phyloP scores from a whole-genome alignment of 2,888 invertebrate genomes.

The Coenonympha arcania region DNA sequence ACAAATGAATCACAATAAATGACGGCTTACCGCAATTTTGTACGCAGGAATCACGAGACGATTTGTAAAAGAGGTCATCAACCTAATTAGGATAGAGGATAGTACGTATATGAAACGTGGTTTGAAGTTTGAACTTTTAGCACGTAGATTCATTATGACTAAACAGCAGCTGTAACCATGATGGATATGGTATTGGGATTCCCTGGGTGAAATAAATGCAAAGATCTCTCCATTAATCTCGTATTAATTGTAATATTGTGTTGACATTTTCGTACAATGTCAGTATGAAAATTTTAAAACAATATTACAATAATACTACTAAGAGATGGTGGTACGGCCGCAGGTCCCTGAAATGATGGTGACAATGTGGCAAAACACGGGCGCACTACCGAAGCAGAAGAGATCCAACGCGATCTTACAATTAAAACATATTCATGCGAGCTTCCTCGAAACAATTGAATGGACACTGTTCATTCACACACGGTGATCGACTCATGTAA shows the following conservation, averaged over 20 bases:
- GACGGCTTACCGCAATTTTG: slow-evolving; percentile 1
- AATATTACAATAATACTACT: no score
- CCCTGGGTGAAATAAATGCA: no score
- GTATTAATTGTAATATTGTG: no score
- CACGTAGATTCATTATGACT: no score
- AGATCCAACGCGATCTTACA: slow-evolving; percentile 30
- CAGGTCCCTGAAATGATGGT: no score
- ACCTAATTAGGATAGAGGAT: background rate
- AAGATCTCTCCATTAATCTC: no score
- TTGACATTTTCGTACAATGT: no score
- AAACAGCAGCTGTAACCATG: no score
- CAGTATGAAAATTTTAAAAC: no score
- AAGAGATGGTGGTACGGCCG: no score
- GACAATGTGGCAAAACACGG: slow-evolving; percentile 5
- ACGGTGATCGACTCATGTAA: slow-evolving; percentile 54
- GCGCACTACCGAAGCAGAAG: slow-evolving; percentile 17
- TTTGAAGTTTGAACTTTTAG: no score
- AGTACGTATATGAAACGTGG: background rate
- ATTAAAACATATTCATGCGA: slow-evolving; percentile 51
- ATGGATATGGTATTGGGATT: no score
- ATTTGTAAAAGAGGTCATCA: background rate
- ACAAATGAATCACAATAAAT: slow-evolving; percentile 1
- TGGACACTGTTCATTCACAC: slow-evolving; percentile 58
- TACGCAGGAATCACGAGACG: background rate
- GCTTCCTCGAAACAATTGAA: slow-evolving; percentile 60